These are phyloP conservation scores for Pseudonaja textilis DNA, from an alignment of 2,113 vertebrate species.

Conservation along the genomic window DNA sequence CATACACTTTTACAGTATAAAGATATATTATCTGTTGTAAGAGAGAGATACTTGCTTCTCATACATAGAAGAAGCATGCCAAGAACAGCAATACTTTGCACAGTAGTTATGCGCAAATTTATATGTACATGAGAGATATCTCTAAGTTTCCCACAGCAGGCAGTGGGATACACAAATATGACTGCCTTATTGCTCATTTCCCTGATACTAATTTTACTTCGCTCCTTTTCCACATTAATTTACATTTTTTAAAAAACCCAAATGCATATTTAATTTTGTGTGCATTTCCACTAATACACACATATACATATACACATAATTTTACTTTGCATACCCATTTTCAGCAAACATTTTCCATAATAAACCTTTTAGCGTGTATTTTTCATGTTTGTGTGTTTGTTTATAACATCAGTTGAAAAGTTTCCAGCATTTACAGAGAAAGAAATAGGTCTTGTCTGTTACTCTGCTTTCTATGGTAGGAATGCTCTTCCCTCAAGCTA, in stretches of 20 bases:
- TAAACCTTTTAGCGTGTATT: background rate
- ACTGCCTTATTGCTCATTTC: background rate
- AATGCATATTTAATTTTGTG: background rate
- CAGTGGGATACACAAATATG: background rate
- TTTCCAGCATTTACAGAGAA: background rate
- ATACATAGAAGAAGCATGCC: background rate
- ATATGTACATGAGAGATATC: background rate
- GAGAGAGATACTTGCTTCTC: background rate
- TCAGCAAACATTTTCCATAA: background rate
- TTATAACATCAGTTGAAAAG: background rate
- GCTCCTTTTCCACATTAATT: background rate
- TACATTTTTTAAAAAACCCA: background rate
- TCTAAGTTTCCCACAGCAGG: background rate
- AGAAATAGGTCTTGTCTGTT: too few relatives aligned
- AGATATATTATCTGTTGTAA: background rate
- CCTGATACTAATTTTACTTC: background rate
- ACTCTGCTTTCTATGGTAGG: background rate
- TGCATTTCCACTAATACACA: background rate
- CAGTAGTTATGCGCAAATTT: background rate
- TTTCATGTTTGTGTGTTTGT: background rate
- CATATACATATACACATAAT: background rate
- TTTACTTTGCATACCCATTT: background rate
- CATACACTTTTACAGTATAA: background rate
- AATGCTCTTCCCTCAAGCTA: background rate
- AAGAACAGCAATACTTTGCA: background rate